Base-by-base conservation (phyloP, 37 sponge, comb jelly and placozoan species). In the Cliona cf. orientalis region DNA sequence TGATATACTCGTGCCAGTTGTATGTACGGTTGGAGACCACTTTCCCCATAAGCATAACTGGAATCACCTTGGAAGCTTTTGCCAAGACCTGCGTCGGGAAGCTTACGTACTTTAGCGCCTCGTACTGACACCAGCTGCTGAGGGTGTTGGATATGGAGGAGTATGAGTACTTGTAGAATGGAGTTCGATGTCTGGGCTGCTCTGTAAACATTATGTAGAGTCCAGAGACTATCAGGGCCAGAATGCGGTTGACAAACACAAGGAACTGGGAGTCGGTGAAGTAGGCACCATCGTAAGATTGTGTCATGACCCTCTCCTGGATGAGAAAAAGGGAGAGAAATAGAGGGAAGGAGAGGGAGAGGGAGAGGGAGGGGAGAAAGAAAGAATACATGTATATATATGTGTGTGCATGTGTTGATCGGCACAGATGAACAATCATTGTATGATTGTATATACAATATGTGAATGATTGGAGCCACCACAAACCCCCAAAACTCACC, bases 111-210 rank as follows among this genome's bases (percentile, higher is more conserved):
- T 98, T 98, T 55, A 98, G 92, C 22, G 99, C 99, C 78, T 98
- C 99, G 62, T 98, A 98, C 79, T 98, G 99, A 55, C 99, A 98
- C 99, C 99, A 98, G 80, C 96, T 95, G 69, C 94, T 93, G 76
- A 98, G 91, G 17, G 91, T 93, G 78, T 98, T 98, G 58, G 96
- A 93, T 53, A 98, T 87, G 43, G 99, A 98, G 55, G 94, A 66
- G 66, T 69, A 98, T 42, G 99, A 98, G 72, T 95, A 98, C 78
- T 93, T 88, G 86, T 95, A 93, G 71, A 92, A 78, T 0, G 97
- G 94, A 40, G 92, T 84, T 17, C 33, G 31, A 37, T 94, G 92
- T 35, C 63, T 42, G 1, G 92, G 92, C 63, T 95, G 92, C 5
- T 32, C n/a, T 2, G 81, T 79, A 22, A 37, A 31, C 28, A 23